Conservation (phyloP, 2,797 vertebrate species). For the Rhadinocentrus ornatus region DNA sequence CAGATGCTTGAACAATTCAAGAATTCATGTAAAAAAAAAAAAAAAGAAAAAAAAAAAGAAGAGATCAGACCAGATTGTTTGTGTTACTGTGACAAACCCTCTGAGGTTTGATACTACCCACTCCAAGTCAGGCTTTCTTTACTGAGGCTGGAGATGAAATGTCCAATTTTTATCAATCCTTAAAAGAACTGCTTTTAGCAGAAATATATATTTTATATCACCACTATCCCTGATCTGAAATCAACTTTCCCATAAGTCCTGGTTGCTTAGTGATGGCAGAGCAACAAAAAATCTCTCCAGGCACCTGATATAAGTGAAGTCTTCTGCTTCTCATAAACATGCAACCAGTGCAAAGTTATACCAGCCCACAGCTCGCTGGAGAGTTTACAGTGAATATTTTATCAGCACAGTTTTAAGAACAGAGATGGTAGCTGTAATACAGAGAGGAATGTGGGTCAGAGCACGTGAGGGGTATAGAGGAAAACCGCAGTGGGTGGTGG, state of each 20-base stretch:
- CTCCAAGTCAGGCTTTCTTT: background rate
- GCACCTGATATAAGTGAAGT: background rate
- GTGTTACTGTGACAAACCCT: slow-evolving; percentile 10
- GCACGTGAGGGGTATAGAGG: slow-evolving; percentile 42
- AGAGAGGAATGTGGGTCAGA: slow-evolving; percentile 68
- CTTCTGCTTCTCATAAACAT: slow-evolving; percentile 26
- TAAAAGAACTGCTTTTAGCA: slow-evolving; percentile 10
- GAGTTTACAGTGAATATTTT: slow-evolving; percentile 53
- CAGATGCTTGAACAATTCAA: slow-evolving; percentile 1
- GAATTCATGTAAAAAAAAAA: background rate
- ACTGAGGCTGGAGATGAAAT: slow-evolving; percentile 20
- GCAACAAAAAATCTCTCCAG: slow-evolving; percentile 29
- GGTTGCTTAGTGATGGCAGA: slow-evolving; percentile 47
- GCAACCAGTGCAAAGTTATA: slow-evolving; percentile 27
- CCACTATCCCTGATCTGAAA: background rate
- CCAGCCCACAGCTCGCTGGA: slow-evolving; percentile 42
- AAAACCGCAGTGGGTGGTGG: slow-evolving; percentile 56
- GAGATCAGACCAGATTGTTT: background rate
- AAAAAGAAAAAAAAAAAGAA: background rate
- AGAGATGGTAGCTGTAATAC: slow-evolving; percentile 42
- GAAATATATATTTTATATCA: slow-evolving; percentile 21
- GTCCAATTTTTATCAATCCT: slow-evolving; percentile 7
- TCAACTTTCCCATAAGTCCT: slow-evolving; percentile 39
- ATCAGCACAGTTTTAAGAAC: slow-evolving; percentile 38
- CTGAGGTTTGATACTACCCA: slow-evolving; percentile 2